These are phyloP conservation scores for Dichetophora obliterata DNA, from an alignment of 2,888 invertebrate genomes.

Conservation along the genomic window DNA sequence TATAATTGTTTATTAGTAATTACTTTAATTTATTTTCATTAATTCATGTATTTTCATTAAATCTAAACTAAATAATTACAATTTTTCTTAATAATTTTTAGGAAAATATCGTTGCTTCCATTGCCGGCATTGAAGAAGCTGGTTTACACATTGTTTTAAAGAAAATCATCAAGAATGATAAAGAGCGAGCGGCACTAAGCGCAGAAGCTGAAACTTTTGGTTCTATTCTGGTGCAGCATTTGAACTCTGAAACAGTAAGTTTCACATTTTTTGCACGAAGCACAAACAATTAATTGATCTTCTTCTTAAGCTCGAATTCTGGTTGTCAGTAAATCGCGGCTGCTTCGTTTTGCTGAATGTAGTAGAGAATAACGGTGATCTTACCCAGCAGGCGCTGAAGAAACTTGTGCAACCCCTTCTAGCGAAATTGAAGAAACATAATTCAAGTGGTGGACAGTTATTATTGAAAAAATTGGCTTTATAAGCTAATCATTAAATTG, in stretches of 20 bases:
- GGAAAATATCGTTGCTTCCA: slow-evolving; percentile 50
- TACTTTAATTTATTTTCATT: no score
- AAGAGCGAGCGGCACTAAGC: slow-evolving; percentile 66
- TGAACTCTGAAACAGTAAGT: slow-evolving; percentile 74
- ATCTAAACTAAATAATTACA: not conserved
- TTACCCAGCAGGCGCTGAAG: slow-evolving; percentile 70
- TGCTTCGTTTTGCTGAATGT: slow-evolving; percentile 81
- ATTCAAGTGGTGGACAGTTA: slow-evolving; percentile 76
- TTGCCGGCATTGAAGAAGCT: slow-evolving; percentile 77
- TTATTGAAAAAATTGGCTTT: slow-evolving; percentile 71
- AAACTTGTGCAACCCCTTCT: slow-evolving; percentile 66
- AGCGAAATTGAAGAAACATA: slow-evolving; percentile 71
- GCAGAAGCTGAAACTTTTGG: slow-evolving; percentile 73
- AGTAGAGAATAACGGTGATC: slow-evolving; percentile 74
- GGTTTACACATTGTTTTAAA: slow-evolving; percentile 84
- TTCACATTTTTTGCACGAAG: no score
- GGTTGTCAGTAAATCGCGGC: slow-evolving; percentile 81
- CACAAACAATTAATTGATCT: not conserved
- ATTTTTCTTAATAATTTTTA: slow-evolving; percentile 19
- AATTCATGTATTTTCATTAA: no score
- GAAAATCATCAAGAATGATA: slow-evolving; percentile 79
- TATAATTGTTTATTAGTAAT: no score
- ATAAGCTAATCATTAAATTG: not conserved
- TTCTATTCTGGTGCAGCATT: slow-evolving; percentile 71
- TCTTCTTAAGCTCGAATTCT: slow-evolving; percentile 72